phyloP scores from a whole-genome alignment of 92 coral and sea anemone species.

The Porites evermanni region DNA sequence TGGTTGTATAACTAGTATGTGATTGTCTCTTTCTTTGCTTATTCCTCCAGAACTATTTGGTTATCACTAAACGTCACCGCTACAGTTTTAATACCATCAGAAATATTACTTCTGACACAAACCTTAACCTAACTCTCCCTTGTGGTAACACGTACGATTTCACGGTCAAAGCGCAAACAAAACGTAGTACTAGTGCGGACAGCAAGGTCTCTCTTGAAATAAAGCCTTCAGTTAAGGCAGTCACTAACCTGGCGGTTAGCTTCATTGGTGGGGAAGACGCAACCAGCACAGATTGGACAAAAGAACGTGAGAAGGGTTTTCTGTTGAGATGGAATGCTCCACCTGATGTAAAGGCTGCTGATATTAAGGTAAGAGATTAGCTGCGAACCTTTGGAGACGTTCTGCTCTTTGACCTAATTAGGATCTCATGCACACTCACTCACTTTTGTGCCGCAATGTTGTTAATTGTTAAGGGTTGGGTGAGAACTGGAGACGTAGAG shows the following conservation, averaged over 20 bases:
- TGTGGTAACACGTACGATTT: conserved; percentile 5
- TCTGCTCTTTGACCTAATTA: background rate
- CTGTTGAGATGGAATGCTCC: conserved; percentile 6
- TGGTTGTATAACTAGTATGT: no score
- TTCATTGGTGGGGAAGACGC: background rate
- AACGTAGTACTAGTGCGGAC: background rate
- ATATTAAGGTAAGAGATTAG: background rate
- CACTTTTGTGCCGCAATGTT: no score
- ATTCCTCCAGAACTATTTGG: background rate
- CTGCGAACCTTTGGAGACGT: background rate
- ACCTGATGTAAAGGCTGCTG: no score
- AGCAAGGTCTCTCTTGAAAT: accelerated
- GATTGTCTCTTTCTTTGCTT: background rate
- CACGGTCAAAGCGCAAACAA: background rate
- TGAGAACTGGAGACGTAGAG: no score
- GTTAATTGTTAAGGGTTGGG: no score
- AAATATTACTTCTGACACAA: background rate
- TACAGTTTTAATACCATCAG: background rate
- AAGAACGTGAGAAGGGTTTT: background rate
- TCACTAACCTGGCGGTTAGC: conserved; percentile 3
- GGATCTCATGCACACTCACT: background rate
- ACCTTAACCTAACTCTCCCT: background rate
- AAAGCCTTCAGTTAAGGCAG: background rate
- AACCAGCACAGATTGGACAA: background rate
- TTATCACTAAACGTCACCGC: background rate